phyloP scores from a whole-genome alignment of 2,888 invertebrate genomes.

The Hypomecis atomaria region DNA sequence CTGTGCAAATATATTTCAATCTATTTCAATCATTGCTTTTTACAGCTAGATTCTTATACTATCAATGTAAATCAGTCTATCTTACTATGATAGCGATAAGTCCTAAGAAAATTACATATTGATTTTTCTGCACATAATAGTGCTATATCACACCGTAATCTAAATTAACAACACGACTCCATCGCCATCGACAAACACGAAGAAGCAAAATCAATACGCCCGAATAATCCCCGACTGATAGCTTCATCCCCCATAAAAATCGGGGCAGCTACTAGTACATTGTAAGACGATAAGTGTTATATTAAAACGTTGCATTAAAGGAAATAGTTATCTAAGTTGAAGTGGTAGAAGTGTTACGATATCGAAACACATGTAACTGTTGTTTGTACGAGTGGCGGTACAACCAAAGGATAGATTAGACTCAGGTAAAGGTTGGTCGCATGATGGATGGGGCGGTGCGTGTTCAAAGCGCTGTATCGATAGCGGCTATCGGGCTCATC shows the following conservation, averaged over 20 bases:
- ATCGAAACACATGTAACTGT: conserved; percentile 78
- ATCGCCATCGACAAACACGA: conserved; percentile 12
- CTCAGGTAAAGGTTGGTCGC: conserved; percentile 56
- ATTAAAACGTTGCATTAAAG: conserved; percentile 64
- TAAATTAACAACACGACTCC: conserved; percentile 12
- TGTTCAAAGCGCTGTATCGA: conserved; percentile 75
- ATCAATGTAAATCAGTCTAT: no score
- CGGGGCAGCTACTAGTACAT: conserved; percentile 46
- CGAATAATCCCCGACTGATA: conserved; percentile 31
- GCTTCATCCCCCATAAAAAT: conserved; percentile 46
- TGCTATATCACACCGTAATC: conserved; percentile 4
- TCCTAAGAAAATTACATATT: no score
- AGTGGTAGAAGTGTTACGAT: conserved; percentile 75
- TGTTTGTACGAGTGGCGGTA: conserved; percentile 74
- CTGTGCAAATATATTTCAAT: no score
- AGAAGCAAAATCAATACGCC: conserved; percentile 29
- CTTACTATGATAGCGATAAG: no score
- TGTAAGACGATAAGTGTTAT: conserved; percentile 52
- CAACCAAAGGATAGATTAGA: conserved; percentile 72
- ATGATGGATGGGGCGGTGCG: conserved; percentile 82
- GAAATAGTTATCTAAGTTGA: conserved; percentile 74
- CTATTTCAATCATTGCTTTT: no score
- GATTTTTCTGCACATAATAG: no score
- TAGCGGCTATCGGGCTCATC: conserved; percentile 71
- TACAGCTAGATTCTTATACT: no score